phyloP scores from a whole-genome alignment of 2,888 invertebrate genomes.

The Campoletis raptor region DNA sequence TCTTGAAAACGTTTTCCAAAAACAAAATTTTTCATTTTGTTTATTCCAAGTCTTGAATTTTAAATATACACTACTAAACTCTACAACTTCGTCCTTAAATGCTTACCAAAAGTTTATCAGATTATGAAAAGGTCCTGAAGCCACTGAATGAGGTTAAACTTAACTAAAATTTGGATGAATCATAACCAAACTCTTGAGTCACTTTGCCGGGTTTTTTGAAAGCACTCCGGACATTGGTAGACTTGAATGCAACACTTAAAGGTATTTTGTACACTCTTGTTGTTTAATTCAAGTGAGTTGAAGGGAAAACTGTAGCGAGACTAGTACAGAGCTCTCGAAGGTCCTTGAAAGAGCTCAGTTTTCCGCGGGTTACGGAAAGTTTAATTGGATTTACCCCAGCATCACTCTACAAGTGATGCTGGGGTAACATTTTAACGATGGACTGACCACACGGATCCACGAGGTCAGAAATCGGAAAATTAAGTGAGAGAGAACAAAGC shows the following conservation, averaged over 20 bases:
- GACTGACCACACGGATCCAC: constrained; percentile 54
- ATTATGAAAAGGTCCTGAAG: not conserved
- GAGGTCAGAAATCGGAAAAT: constrained; percentile 59
- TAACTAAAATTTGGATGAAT: not conserved
- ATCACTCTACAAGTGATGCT: constrained; percentile 9
- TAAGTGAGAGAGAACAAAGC: constrained; percentile 55
- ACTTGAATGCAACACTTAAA: not conserved
- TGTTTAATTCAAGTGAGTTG: constrained; percentile 7
- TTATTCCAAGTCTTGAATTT: not conserved
- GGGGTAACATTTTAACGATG: constrained; percentile 58
- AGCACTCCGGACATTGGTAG: not conserved
- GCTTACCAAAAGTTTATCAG: not conserved
- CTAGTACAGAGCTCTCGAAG: not conserved
- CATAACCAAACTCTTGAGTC: not conserved
- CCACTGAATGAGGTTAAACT: not conserved
- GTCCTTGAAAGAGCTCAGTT: constrained; percentile 32
- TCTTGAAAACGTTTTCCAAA: too few relatives aligned
- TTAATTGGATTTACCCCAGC: constrained; percentile 59
- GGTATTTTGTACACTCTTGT: not conserved
- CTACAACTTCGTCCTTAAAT: not conserved
- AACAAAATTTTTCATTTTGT: not conserved
- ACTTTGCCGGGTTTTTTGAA: not conserved
- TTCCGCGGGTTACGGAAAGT: constrained; percentile 57
- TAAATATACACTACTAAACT: not conserved
- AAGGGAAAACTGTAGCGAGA: not conserved